These are phyloP conservation scores for Apeltes quadracus DNA, from an alignment of 2,113 vertebrate genomes.

Conservation along the genomic window DNA sequence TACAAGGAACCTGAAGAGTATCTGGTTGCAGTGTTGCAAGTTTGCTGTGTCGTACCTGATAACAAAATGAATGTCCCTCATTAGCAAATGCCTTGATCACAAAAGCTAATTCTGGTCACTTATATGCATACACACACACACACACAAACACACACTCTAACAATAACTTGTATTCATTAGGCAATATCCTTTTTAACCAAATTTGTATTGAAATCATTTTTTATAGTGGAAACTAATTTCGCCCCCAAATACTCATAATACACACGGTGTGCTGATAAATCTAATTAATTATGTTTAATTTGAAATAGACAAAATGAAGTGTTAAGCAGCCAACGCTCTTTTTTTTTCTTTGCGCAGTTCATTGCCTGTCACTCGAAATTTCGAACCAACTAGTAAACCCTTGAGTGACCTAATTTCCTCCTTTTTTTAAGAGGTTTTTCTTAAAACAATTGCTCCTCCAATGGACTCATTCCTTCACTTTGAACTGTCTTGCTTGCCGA, in stretches of 20 bases:
- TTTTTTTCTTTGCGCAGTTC: neutral
- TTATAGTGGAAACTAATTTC: conserved; percentile 6
- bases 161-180: conserved; percentile 14
- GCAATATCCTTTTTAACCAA: conserved; percentile 10
- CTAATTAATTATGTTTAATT: neutral
- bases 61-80: conserved; percentile 37
- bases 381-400: neutral
- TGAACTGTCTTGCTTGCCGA: neutral
- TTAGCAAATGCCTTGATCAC: conserved; percentile 32
- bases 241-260: conserved; percentile 6
- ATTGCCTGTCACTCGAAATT: neutral
- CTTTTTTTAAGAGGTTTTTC: conserved; percentile 1
- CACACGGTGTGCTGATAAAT: neutral
- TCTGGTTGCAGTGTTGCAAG: neutral
- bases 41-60: neutral
- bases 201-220: conserved; percentile 27
- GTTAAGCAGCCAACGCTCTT: neutral
- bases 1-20: neutral
- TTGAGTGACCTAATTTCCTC: neutral
- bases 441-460: conserved; percentile 2
- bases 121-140: conserved; percentile 3
- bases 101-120: conserved; percentile 14
- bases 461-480: neutral
- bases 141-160: conserved; percentile 12
- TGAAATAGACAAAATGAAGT: neutral